phyloP scores from a whole-genome alignment of 2,113 vertebrate species.

The Perognathus longimembris region DNA sequence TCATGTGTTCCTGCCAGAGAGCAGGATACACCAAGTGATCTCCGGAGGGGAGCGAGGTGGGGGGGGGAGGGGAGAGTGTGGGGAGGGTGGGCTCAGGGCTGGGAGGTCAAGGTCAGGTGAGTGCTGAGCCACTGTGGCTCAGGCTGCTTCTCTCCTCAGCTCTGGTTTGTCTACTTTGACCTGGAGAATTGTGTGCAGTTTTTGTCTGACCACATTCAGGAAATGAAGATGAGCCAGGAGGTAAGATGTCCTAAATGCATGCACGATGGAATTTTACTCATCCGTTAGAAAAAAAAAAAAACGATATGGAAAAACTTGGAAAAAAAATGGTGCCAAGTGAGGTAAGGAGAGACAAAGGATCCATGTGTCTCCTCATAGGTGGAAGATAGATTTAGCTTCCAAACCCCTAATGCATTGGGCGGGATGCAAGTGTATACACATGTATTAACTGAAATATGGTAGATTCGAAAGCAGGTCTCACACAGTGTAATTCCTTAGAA shows the following conservation, averaged over 20 bases:
- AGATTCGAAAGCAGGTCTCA: too few species aligned
- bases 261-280: too few species aligned
- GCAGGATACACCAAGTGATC: background rate
- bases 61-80: background rate
- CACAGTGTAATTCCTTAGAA: too few species aligned
- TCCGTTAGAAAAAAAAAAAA: too few species aligned
- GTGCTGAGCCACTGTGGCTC: background rate
- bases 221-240: conserved; percentile 81
- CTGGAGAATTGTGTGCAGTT: conserved; percentile 81
- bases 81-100: rapidly evolving
- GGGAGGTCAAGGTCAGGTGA: background rate
- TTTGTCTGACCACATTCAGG: conserved; percentile 78
- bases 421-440: too few species aligned
- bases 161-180: conserved; percentile 87
- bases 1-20: background rate
- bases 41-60: background rate
- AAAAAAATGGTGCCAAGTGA: too few species aligned
- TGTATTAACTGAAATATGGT: too few species aligned
- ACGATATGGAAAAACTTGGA: too few species aligned
- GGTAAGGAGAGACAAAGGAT: too few species aligned
- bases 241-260: conserved; percentile 66
- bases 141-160: conserved; percentile 75
- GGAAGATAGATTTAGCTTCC: too few species aligned
- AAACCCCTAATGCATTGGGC: too few species aligned
- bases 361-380: too few species aligned